Evolutionary conservation across 2,888 invertebrate species (phyloP).

Genomic region (Drosophila fulvimacula): DNA sequence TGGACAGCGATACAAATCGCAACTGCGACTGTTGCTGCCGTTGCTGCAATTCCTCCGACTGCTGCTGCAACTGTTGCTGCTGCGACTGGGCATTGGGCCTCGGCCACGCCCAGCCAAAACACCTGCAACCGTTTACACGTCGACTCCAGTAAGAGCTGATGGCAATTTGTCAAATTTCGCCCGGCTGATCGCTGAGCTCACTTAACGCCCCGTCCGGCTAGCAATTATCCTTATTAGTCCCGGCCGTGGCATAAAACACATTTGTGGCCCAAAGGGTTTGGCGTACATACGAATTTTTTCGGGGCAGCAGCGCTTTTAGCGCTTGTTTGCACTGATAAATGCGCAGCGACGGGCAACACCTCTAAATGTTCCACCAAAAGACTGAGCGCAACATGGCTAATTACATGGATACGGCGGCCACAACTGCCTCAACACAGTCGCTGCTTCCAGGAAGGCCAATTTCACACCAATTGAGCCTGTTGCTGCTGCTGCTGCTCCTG

Average conservation of each 20-base stretch:
- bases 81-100: slow-evolving; percentile 34
- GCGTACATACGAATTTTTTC: slow-evolving; percentile 38
- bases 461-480: slow-evolving; percentile 70
- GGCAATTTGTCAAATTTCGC: slow-evolving; percentile 76
- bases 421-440: slow-evolving; percentile 2
- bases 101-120: slow-evolving; percentile 71
- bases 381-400: slow-evolving; percentile 54
- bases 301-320: slow-evolving; percentile 56
- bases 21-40: slow-evolving; percentile 18
- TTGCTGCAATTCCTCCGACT: slow-evolving; percentile 18
- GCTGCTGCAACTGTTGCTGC: slow-evolving; percentile 13
- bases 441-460: slow-evolving; percentile 72
- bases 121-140: slow-evolving; percentile 78
- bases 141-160: slow-evolving; percentile 61
- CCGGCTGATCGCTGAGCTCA: slow-evolving; percentile 34
- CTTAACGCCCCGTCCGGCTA: slow-evolving; percentile 68
- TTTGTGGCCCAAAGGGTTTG: slow-evolving; percentile 58
- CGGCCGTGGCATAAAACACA: slow-evolving; percentile 60
- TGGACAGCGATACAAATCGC: slow-evolving; percentile 78
- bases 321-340: slow-evolving; percentile 81
- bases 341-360: slow-evolving; percentile 61
- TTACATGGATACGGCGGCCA: slow-evolving; percentile 53
- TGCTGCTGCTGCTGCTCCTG: slow-evolving; percentile 22
- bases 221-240: slow-evolving; percentile 76
- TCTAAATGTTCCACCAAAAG: slow-evolving; percentile 30